Percentiles rank a stretch among this genome's conserved stretches.
These are phyloP conservation scores for Lampropteryx suffumata DNA, from an alignment of 2,888 invertebrate species.

Conservation along the genomic window DNA sequence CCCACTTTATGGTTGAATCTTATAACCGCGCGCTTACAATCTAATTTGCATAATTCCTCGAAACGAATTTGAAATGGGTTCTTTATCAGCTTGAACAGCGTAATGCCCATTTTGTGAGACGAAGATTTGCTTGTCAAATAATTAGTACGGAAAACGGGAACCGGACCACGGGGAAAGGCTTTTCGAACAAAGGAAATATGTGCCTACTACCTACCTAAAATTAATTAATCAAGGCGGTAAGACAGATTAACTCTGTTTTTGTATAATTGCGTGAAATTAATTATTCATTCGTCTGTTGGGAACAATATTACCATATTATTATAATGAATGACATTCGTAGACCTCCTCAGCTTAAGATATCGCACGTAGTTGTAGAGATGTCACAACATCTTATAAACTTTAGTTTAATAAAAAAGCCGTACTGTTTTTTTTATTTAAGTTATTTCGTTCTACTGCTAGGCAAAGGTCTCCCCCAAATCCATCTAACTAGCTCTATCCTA, in stretches of 20 bases:
- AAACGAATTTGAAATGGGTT: constrained; percentile 70
- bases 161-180: constrained; percentile 19
- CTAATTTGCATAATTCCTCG: constrained; percentile 73
- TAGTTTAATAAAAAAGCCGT: too few species aligned
- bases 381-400: too few species aligned
- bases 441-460: too few species aligned
- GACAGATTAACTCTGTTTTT: constrained; percentile 3
- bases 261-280: neutral
- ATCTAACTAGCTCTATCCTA: too few species aligned
- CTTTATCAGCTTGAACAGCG: constrained; percentile 69
- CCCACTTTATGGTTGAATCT: constrained; percentile 46
- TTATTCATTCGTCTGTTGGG: neutral
- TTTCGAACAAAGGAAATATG: constrained; percentile 18
- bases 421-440: too few species aligned
- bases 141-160: constrained; percentile 34
- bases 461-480: too few species aligned
- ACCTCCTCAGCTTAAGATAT: too few species aligned
- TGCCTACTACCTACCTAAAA: constrained; percentile 3
- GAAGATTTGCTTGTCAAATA: constrained; percentile 50
- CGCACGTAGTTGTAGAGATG: too few species aligned
- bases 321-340: too few species aligned
- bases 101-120: constrained; percentile 55
- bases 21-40: constrained; percentile 68
- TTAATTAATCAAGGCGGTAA: constrained; percentile 21
- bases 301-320: too few species aligned